Base-by-base conservation (phyloP, 2,888 invertebrate species). In the Ganaspis brasiliensis region DNA sequence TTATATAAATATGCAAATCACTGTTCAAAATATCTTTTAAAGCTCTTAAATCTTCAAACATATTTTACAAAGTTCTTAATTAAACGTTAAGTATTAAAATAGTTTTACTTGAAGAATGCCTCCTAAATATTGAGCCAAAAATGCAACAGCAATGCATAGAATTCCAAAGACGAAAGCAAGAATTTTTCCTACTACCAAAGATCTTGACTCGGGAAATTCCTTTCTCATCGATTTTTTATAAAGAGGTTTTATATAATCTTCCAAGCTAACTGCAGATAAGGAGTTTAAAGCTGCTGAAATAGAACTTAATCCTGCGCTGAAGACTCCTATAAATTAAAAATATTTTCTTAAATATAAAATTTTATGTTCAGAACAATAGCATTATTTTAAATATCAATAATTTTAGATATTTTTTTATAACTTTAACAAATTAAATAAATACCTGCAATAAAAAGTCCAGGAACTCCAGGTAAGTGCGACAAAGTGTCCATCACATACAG, bases 381-480 rank as follows among this genome's bases (percentile, higher is more conserved):
- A n/a, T n/a, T n/a, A n/a, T n/a, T n/a, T n/a, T n/a, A n/a, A n/a
- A n/a, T n/a, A n/a, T n/a, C n/a, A n/a, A n/a, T 31, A 31, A 31
- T 31, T 31, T 31, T 31, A 4, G 6, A 4, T 2, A 57, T 16
- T 40, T 56, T 63, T 55, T 73, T 70, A 0, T 98, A 98, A 59
- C 98, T 98, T 10, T 98, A 92, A 0, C n/a, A n/a, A n/a, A n/a
- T n/a, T n/a, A 98, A 96, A 0, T 97, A 98, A 98, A 78, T 98
- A 2, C 98, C 85, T 14, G 98, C 97, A 0, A 98, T 96, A 89
- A 98, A 98, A 24, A 98, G 93, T 0, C 98, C 98, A 0, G 97
- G 94, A 21, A 98, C 88, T 0, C 98, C 98, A 0, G 97, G 96
- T 72, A 94, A 91, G 70, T 93, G 87, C 0, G 93, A 92, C 95